Evolutionary conservation across 2,113 vertebrate species (phyloP), one percentile per base, ranked within the genome.

Genomic region (Sinocyclocheilus maitianheensis): DNA sequence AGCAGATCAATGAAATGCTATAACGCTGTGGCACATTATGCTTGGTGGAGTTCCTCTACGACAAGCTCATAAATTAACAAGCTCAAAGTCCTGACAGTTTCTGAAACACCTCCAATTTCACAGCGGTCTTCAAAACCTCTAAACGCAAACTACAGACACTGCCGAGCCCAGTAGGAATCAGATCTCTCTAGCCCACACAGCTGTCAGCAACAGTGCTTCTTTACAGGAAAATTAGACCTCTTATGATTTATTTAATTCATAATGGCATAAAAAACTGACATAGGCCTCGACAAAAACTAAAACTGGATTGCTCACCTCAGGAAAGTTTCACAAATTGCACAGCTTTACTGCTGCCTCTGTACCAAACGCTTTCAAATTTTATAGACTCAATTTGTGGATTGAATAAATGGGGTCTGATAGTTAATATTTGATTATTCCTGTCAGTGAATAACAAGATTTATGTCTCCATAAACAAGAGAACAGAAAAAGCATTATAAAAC

Each of bases 401-500:
- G 62, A 67, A 84, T 75, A 81, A 86, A 85, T 84, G 43, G 55
- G 46, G 72, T 69, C 63, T 58, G 83, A 69, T 60, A 48, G 62
- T 75, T 83, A 77, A 85, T 87, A 89, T 88, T 84, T 86, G 85
- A 88, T 87, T 55, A n/a, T 11, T 63, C 51, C 40, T 83, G 67
- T 79, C 84, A 79, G 48, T 2, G 37, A 71, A 79, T 69, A 24
- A 77, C 14, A 85, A 12, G 10, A 75, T 84, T 30, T 67, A 26
- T 53, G 30, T 67, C 22, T 34, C 46, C 43, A 67, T 40, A 20
- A 82, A 69, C n/a, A 82, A 82, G 63, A 48, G 10, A 82, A 69
- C 7, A 8, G 60, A 40, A 4, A 81, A 40, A 43, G 9, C 63
- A 11, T 67, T 65, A 26, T 63, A 78, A 67, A 77, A 78, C 26